phyloP scores from a whole-genome alignment of 1,140 invertebrate species.

The Atta texana region DNA sequence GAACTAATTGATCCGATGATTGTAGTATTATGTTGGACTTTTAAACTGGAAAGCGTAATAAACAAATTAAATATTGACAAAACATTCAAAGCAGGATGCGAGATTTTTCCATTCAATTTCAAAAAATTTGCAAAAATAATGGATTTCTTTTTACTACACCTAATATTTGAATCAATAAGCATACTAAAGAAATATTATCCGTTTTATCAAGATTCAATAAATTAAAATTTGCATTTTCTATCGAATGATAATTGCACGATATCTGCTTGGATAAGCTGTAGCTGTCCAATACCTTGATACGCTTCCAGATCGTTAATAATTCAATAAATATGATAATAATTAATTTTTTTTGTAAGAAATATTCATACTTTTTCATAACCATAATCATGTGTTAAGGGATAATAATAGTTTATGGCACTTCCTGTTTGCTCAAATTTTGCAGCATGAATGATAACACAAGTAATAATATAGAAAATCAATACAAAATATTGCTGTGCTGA shows the following conservation, averaged over 20 bases:
- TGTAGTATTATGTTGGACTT: neutral
- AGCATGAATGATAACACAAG: neutral
- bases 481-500: neutral
- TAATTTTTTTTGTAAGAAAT: neutral
- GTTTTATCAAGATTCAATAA: neutral
- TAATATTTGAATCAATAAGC: neutral
- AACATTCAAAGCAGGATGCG: neutral
- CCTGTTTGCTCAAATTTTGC: neutral
- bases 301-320: neutral
- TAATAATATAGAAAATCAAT: neutral
- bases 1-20: slow-evolving; percentile 10
- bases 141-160: too few species aligned
- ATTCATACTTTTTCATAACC: neutral
- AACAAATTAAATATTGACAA: neutral
- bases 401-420: neutral
- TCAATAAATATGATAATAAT: neutral
- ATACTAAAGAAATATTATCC: neutral
- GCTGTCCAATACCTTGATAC: neutral
- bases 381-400: neutral
- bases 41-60: neutral
- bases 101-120: neutral
- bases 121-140: too few species aligned
- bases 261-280: neutral
- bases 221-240: neutral
- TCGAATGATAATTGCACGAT: neutral